Conservation (phyloP, 2,113 vertebrate genomes). For the Mobula birostris region DNA sequence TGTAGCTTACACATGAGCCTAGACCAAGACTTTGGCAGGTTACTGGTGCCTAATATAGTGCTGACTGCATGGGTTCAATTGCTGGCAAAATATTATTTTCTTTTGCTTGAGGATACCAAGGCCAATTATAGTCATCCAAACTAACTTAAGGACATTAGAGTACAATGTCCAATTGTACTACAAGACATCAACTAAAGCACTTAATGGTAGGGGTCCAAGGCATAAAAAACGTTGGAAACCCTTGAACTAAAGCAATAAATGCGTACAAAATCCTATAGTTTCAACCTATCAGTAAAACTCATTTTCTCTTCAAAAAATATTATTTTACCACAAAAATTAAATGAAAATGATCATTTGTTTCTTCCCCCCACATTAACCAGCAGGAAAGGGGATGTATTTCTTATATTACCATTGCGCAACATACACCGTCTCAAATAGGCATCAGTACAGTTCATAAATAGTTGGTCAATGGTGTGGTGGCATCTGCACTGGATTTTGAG, state of each 20-base stretch:
- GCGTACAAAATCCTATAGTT: background rate
- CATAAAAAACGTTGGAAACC: no score
- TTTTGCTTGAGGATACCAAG: background rate
- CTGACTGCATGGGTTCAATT: background rate
- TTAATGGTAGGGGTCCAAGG: no score
- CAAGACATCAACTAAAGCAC: no score
- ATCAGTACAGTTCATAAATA: background rate
- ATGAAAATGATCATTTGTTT: background rate
- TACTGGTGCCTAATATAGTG: background rate
- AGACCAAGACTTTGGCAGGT: background rate
- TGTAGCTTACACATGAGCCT: background rate
- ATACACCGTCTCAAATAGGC: no score
- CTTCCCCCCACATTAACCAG: background rate
- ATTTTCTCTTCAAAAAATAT: background rate
- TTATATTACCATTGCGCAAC: background rate
- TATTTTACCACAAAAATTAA: background rate
- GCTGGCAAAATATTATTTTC: background rate
- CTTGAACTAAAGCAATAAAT: no score
- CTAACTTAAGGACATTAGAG: background rate
- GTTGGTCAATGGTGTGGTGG: no score
- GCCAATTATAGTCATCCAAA: background rate
- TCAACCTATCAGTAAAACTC: background rate
- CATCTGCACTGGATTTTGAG: no score
- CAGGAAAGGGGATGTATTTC: background rate
- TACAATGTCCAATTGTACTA: no score